These are phyloP conservation scores for Brachionus paranguensis DNA, from an alignment of 1,140 invertebrate species.

Conservation along the genomic window DNA sequence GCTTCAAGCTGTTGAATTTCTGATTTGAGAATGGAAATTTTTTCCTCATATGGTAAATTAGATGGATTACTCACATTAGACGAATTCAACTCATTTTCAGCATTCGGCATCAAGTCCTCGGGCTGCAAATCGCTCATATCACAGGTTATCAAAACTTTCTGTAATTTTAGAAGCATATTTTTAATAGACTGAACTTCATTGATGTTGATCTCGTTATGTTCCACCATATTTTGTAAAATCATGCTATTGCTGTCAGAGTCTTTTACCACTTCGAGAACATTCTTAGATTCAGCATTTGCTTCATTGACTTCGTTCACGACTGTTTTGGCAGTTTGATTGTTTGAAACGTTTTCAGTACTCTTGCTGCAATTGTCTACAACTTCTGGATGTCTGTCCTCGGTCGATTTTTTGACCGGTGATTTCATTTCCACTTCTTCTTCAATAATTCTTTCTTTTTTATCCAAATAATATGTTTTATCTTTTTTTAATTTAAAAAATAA, in stretches of 20 bases:
- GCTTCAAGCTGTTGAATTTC: constrained; percentile 20
- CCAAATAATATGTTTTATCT: constrained; percentile 31
- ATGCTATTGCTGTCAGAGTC: background rate
- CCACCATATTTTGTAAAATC: background rate
- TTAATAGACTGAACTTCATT: constrained; percentile 10
- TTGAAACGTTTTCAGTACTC: background rate
- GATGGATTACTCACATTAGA: background rate
- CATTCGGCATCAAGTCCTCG: background rate
- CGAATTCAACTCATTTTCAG: background rate
- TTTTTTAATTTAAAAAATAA: background rate
- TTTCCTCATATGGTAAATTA: constrained; percentile 23
- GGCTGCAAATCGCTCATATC: background rate
- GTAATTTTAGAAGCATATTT: background rate
- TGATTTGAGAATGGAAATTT: constrained; percentile 12
- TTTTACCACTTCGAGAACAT: background rate
- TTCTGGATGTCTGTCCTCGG: background rate
- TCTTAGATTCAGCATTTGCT: background rate
- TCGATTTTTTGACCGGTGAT: background rate
- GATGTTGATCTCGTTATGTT: background rate
- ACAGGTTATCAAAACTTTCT: background rate
- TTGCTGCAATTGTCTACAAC: background rate
- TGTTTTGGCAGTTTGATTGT: constrained; percentile 4
- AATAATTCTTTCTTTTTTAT: background rate
- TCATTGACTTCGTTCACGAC: background rate
- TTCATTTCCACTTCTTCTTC: background rate